phyloP scores from a whole-genome alignment of 2,113 vertebrate species.

The Pipra filicauda region DNA sequence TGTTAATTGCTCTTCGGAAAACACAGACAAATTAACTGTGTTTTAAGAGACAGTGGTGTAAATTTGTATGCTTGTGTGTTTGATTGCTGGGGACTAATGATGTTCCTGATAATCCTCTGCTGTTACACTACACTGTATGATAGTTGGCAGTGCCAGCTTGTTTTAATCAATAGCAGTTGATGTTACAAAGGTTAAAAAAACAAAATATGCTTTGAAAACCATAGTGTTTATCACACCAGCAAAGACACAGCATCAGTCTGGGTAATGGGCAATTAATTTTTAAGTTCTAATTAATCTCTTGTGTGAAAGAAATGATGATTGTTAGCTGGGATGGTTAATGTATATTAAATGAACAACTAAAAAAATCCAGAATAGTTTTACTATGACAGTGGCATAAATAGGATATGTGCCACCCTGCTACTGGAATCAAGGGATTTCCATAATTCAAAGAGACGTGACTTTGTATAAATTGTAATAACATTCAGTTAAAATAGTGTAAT shows the following conservation, averaged over 20 bases:
- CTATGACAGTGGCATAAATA: neutral
- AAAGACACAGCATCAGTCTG: neutral
- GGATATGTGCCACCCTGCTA: neutral
- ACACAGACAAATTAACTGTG: constrained; percentile 64
- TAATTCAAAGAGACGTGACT: neutral
- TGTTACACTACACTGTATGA: neutral
- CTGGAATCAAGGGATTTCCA: neutral
- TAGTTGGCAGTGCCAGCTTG: neutral
- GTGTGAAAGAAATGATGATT: neutral
- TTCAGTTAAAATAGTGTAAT: neutral
- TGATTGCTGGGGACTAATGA: neutral
- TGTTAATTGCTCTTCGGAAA: constrained; percentile 72
- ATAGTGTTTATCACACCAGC: neutral
- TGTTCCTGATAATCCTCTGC: neutral
- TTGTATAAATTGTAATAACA: neutral
- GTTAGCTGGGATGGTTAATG: constrained; percentile 21
- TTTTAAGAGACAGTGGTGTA: constrained; percentile 46
- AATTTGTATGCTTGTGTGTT: constrained; percentile 3
- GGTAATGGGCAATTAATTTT: constrained; percentile 46
- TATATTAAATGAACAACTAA: neutral
- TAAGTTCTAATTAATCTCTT: constrained; percentile 50
- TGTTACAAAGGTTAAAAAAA: neutral
- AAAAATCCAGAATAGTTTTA: neutral
- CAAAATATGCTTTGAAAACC: constrained; percentile 12
- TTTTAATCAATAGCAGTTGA: constrained; percentile 14